Conservation (phyloP, 1,140 invertebrate genomes). For the Harpegnathos saltator region DNA sequence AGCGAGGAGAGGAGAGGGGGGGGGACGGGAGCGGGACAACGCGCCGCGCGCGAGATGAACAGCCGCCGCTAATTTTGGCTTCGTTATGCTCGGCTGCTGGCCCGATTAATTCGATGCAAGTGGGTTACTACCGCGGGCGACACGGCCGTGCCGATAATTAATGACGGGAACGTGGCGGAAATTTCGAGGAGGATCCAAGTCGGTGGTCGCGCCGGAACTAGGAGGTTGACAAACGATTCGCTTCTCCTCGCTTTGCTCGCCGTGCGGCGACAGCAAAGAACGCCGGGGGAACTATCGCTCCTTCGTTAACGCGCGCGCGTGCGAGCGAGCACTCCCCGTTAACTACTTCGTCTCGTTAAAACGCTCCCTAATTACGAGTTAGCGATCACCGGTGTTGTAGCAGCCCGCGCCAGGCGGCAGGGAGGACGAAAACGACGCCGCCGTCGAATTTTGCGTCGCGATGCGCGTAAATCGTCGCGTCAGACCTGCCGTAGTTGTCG, state of each 20-base stretch:
- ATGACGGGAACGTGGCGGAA: slow-evolving; percentile 51
- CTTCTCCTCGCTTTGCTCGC: too few relatives aligned
- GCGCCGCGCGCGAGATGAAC: slow-evolving; percentile 26
- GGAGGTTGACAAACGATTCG: slow-evolving; percentile 55
- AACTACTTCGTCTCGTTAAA: slow-evolving; percentile 50
- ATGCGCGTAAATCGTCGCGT: too few relatives aligned
- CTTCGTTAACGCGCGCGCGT: slow-evolving; percentile 57
- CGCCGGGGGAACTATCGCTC: slow-evolving; percentile 46
- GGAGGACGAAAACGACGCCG: not conserved
- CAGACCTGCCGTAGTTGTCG: too few relatives aligned
- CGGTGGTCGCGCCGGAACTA: slow-evolving; percentile 54
- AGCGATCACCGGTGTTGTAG: slow-evolving; percentile 41
- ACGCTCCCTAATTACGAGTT: slow-evolving; percentile 42
- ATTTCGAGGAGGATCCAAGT: slow-evolving; percentile 53
- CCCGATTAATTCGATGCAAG: slow-evolving; percentile 59
- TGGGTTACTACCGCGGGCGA: slow-evolving; percentile 16
- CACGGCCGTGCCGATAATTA: slow-evolving; percentile 40
- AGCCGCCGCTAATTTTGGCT: slow-evolving; percentile 41
- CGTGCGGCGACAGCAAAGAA: slow-evolving; percentile 36
- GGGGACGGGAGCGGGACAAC: not conserved
- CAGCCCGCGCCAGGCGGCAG: not conserved
- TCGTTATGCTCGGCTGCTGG: slow-evolving; percentile 13
- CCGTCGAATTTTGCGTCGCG: slow-evolving; percentile 33
- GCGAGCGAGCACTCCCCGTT: too few relatives aligned
- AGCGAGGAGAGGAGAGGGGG: not conserved